A percentile compares a stretch with the other conserved stretches of the same genome.
Conservation (phyloP, 2,113 vertebrate genomes). For the Oceanodroma tethys region DNA sequence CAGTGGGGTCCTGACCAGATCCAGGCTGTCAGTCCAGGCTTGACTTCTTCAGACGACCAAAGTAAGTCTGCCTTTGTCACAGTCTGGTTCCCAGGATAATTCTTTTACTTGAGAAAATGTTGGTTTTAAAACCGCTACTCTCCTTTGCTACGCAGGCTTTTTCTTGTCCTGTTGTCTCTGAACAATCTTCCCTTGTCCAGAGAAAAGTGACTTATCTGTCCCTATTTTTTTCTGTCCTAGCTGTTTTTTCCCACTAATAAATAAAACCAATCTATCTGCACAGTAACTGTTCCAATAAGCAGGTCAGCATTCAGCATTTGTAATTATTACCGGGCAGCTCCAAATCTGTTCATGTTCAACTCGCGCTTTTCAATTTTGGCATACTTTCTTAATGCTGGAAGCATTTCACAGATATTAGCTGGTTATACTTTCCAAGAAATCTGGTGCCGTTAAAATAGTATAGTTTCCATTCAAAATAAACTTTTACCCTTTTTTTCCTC, state of each 20-base stretch:
- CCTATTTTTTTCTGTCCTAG: not conserved
- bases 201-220: not conserved
- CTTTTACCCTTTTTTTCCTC: not conserved
- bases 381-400: constrained; percentile 15
- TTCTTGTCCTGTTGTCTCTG: not conserved
- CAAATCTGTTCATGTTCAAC: constrained; percentile 22
- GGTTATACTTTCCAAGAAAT: constrained; percentile 49
- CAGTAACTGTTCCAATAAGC: not conserved
- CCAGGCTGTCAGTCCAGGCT: not conserved
- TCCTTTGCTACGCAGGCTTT: not conserved
- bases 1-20: not conserved
- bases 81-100: not conserved
- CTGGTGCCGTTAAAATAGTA: not conserved
- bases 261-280: not conserved
- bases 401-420: constrained; percentile 26
- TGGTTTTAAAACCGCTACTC: not conserved
- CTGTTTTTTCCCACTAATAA: not conserved
- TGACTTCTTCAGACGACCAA: not conserved
- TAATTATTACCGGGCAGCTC: not conserved
- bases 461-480: not conserved
- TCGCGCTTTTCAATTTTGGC: constrained; percentile 2
- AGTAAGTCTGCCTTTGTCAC: not conserved
- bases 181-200: not conserved
- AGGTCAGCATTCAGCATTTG: not conserved
- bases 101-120: not conserved